phyloP scores from a whole-genome alignment of 1,140 invertebrate genomes.

The Drosophila eugracilis region DNA sequence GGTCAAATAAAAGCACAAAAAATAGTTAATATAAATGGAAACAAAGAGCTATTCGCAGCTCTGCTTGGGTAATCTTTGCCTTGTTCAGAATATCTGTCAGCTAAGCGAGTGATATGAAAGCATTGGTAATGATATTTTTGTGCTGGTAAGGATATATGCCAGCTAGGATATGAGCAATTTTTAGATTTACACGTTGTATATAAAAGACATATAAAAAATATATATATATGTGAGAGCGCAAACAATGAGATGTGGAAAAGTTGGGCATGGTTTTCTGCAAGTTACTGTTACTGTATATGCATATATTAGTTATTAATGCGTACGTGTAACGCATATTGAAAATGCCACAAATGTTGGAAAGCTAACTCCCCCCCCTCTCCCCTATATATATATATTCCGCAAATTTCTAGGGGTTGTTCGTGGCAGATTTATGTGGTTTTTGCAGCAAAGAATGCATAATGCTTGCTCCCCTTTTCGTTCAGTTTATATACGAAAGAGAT shows the following conservation, averaged over 20 bases:
- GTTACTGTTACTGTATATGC: conserved; percentile 76
- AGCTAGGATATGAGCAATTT: conserved; percentile 71
- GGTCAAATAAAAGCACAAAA: conserved; percentile 15
- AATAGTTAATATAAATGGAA: conserved; percentile 75
- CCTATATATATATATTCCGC: conserved; percentile 1
- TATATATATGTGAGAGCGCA: conserved; percentile 32
- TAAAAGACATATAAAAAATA: conserved; percentile 16
- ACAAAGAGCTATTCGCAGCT: conserved; percentile 27
- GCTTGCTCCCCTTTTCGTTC: conserved; percentile 50
- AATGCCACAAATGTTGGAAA: conserved; percentile 64
- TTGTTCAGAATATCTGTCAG: conserved; percentile 22
- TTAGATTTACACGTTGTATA: conserved; percentile 69
- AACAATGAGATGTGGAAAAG: conserved; percentile 71
- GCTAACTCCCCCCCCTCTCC: not conserved
- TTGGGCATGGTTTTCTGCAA: conserved; percentile 14
- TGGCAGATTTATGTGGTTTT: conserved; percentile 82
- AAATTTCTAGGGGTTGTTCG: conserved; percentile 38
- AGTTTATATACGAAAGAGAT: conserved; percentile 74
- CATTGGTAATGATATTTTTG: conserved; percentile 80
- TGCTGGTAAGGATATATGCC: conserved; percentile 55
- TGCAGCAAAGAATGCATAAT: conserved; percentile 82
- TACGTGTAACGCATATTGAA: conserved; percentile 81
- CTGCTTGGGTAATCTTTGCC: conserved; percentile 28
- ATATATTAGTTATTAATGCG: conserved; percentile 83
- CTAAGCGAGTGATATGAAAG: conserved; percentile 22